Base-by-base conservation (phyloP, 2,113 vertebrate species). In the Elaphurus davidianus region DNA sequence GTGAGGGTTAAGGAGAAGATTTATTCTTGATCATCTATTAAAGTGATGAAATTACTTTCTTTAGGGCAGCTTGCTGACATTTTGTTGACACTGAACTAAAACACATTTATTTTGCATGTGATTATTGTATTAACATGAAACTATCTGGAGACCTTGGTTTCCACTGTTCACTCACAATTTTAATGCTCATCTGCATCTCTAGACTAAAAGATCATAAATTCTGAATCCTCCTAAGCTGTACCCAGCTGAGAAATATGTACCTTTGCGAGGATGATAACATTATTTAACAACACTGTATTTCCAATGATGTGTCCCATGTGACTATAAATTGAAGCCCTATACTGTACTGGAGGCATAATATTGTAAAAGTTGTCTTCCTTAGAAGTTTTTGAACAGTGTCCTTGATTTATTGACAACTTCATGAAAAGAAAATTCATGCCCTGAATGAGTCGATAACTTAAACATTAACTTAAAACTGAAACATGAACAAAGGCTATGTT, bases 161-260 rank as follows among this genome's bases (percentile, higher is more conserved):
- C 60, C 83, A 97, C 96, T 98, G 88, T 88, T 98, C n/a, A 28
- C 30, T 97, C 90, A 98, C 87, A 98, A 97, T 71, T 97, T 98
- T 98, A 98, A 98, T 0, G 0, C 98, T 88, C 93, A 97, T 97
- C 90, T 98, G 88, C 45, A 97, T 86, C 97, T 98, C 81, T 98
- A 81, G 94, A 85, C 88, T 94, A 87, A 40, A 98, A 96, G 94
- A 99, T 88, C 50, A 97, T 98, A 98, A 99, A 98, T 98, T 98
- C 97, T 88, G 93, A 98, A 97, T 92, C 97, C 76, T 97, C 64
- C 87, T 98, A 98, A 95, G 64, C 97, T 98, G n/a, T 54, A 95
- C 19, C 87, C 87, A 98, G 71, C 82, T 98, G 98, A 96, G 98
- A 99, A 98, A 97, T 91, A 95, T 94, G 55, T 86, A 96, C 74